A percentile compares a stretch with the other conserved stretches of the same genome.
These are phyloP conservation scores for Ptiloglossa arizonensis DNA, from an alignment of 1,140 invertebrate genomes.

Conservation along the genomic window DNA sequence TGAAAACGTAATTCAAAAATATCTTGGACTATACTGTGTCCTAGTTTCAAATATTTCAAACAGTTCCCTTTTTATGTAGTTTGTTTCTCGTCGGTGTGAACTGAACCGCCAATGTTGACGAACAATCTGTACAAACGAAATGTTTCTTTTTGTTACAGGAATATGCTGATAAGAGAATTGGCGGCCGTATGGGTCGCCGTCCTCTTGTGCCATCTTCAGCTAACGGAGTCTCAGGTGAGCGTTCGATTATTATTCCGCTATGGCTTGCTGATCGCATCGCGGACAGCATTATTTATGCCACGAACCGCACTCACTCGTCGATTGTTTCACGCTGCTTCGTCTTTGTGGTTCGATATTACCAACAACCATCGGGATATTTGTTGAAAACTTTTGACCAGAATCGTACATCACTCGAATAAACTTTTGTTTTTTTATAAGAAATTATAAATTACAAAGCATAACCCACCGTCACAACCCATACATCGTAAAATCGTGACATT, in stretches of 20 bases:
- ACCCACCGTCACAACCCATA: too few species aligned
- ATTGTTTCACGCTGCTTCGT: conserved; percentile 1
- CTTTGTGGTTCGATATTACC: not conserved
- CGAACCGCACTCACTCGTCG: not conserved
- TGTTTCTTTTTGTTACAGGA: conserved; percentile 77
- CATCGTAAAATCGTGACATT: too few species aligned
- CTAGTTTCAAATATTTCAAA: not conserved
- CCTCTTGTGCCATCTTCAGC: conserved; percentile 81
- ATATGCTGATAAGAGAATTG: conserved; percentile 83
- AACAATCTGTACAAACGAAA: not conserved
- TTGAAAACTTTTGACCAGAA: not conserved
- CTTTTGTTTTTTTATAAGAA: too few species aligned
- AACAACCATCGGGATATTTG: not conserved
- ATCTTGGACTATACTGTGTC: not conserved
- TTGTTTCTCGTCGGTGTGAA: too few species aligned
- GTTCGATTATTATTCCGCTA: conserved; percentile 25
- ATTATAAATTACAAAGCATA: too few species aligned
- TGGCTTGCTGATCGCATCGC: conserved; percentile 15
- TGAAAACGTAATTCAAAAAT: not conserved
- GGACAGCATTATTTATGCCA: not conserved
- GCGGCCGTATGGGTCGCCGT: conserved; percentile 82
- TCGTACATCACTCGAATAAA: too few species aligned
- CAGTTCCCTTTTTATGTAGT: not conserved
- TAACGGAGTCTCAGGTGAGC: conserved; percentile 81
- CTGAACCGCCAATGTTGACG: not conserved